Conservation (phyloP, 2,888 invertebrate species). For the Cosmia pyralina region DNA sequence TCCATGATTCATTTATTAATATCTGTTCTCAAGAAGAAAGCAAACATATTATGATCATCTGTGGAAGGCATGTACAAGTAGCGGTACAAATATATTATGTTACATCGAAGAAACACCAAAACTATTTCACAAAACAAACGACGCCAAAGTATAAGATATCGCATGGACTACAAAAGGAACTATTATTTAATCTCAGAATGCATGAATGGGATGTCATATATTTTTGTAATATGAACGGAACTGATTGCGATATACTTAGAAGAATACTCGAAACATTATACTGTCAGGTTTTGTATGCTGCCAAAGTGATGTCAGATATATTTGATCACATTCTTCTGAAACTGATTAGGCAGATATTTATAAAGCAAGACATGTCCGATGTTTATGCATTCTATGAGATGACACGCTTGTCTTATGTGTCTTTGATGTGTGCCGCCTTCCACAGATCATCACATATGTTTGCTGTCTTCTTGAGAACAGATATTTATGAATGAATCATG, state of each 20-base stretch:
- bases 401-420: neutral
- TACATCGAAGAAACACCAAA: neutral
- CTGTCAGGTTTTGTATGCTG: neutral
- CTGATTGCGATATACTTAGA: neutral
- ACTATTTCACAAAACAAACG: neutral
- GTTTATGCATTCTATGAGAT: neutral
- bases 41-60: neutral
- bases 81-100: neutral
- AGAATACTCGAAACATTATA: neutral
- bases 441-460: neutral
- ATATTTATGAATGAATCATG: neutral
- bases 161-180: neutral
- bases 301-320: neutral
- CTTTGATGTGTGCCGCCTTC: neutral
- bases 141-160: neutral
- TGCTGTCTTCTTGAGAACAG: neutral
- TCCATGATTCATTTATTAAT: neutral
- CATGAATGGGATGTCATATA: neutral
- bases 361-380: neutral
- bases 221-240: neutral
- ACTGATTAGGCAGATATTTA: constrained; percentile 3
- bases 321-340: neutral
- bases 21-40: neutral
- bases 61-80: neutral
- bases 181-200: neutral